Conservation (phyloP, 2,797 vertebrate species). For the Pogoniulus pusillus region DNA sequence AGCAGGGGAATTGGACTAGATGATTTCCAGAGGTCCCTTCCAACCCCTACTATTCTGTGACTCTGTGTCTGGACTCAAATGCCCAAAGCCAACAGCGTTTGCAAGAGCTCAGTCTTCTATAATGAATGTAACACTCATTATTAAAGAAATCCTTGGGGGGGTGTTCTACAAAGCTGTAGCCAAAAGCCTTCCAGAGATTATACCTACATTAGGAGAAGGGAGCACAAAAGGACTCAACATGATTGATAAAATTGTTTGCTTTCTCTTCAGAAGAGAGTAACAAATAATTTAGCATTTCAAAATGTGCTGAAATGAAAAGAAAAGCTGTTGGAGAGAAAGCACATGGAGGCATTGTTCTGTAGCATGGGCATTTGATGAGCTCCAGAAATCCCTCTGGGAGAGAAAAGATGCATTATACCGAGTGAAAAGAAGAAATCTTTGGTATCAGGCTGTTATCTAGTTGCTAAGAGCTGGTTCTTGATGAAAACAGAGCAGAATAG, state of each 20-base stretch:
- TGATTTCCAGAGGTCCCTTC: no score
- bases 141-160: not conserved
- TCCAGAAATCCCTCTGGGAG: conserved; percentile 50
- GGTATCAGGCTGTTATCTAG: conserved; percentile 41
- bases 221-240: conserved; percentile 19
- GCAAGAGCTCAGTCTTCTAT: not conserved
- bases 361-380: conserved; percentile 29
- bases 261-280: conserved; percentile 32
- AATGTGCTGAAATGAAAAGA: conserved; percentile 37
- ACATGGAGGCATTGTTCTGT: conserved; percentile 24
- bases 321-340: conserved; percentile 41
- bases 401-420: conserved; percentile 55
- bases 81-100: not conserved
- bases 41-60: no score
- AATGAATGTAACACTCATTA: not conserved
- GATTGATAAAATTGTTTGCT: conserved; percentile 48
- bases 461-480: conserved; percentile 44
- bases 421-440: conserved; percentile 58
- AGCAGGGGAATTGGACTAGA: no score
- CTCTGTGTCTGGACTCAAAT: not conserved
- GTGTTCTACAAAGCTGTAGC: not conserved
- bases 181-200: conserved; percentile 3
- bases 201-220: not conserved
- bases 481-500: conserved; percentile 54
- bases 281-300: conserved; percentile 52